Conservation (phyloP, 1,140 invertebrate species). For the Ips typographus region DNA sequence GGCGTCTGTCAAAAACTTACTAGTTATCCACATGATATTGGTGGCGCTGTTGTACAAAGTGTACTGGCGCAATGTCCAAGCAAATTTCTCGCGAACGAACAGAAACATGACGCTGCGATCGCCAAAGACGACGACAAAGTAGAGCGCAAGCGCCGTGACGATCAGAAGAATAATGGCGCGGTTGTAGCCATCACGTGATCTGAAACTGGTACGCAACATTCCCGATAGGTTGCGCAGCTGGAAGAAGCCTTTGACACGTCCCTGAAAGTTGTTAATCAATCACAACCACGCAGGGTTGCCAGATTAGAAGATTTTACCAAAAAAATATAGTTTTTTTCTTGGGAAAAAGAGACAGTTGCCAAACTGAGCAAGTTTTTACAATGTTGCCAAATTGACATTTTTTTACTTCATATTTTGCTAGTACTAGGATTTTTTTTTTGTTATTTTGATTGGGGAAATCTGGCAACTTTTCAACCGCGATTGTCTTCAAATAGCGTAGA, state of each 20-base stretch:
- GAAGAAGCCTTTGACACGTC: slow-evolving; percentile 56
- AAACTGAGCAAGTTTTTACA: slow-evolving; percentile 4
- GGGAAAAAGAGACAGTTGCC: slow-evolving; percentile 24
- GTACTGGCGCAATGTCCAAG: slow-evolving; percentile 65
- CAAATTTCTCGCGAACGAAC: slow-evolving; percentile 64
- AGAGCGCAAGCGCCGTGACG: slow-evolving; percentile 56
- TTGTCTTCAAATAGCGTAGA: not conserved
- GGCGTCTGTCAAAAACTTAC: not conserved
- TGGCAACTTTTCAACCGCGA: not conserved
- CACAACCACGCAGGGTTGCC: slow-evolving; percentile 56
- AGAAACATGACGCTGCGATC: slow-evolving; percentile 61
- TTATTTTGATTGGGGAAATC: no score
- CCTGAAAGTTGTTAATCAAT: slow-evolving; percentile 48
- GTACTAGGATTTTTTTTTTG: not conserved
- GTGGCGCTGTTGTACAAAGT: slow-evolving; percentile 57
- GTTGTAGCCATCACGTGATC: slow-evolving; percentile 59
- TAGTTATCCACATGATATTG: slow-evolving; percentile 52
- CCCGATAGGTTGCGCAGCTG: slow-evolving; percentile 60
- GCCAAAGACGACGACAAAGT: slow-evolving; percentile 60
- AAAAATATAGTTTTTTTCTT: slow-evolving; percentile 37
- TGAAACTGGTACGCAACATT: slow-evolving; percentile 62
- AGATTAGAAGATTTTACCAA: no score
- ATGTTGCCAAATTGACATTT: not conserved
- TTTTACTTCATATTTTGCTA: not conserved
- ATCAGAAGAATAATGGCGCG: slow-evolving; percentile 62